Conservation (phyloP, 1,140 invertebrate species). For the Scaptomyza graminum region DNA sequence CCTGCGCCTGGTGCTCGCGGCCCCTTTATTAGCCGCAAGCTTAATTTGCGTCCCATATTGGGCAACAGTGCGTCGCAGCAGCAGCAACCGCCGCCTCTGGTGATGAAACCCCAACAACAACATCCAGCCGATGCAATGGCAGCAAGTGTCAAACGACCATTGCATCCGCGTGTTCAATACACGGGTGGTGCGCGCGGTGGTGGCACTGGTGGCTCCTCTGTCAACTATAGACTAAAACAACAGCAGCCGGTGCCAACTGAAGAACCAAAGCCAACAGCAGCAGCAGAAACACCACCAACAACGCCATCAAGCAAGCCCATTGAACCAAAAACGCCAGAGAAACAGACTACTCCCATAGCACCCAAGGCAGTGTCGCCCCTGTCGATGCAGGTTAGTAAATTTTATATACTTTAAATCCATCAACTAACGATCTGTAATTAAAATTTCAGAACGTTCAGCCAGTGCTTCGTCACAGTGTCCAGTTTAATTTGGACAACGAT, state of each 20-base stretch:
- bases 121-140: conserved; percentile 2
- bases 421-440: too few species aligned
- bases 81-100: conserved; percentile 5
- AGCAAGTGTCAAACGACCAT: conserved; percentile 15
- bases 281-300: neutral
- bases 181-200: conserved; percentile 3
- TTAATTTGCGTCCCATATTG: conserved; percentile 56
- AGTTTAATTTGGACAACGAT: conserved; percentile 27
- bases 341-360: neutral
- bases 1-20: conserved; percentile 1
- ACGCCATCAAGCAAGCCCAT: too few species aligned
- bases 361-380: too few species aligned
- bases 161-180: conserved; percentile 28
- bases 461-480: too few species aligned
- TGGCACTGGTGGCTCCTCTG: conserved; percentile 33
- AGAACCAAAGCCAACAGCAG: neutral
- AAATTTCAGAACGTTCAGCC: too few species aligned
- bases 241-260: conserved; percentile 18
- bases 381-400: too few species aligned
- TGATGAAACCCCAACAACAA: neutral
- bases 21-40: conserved; percentile 30
- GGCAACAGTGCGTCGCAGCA: conserved; percentile 55
- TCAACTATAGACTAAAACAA: conserved; percentile 63
- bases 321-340: conserved; percentile 38
- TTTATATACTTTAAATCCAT: too few species aligned